Evolutionary conservation across 2,888 invertebrate genomes (phyloP).

Genomic region (Dilophus febrilis): DNA sequence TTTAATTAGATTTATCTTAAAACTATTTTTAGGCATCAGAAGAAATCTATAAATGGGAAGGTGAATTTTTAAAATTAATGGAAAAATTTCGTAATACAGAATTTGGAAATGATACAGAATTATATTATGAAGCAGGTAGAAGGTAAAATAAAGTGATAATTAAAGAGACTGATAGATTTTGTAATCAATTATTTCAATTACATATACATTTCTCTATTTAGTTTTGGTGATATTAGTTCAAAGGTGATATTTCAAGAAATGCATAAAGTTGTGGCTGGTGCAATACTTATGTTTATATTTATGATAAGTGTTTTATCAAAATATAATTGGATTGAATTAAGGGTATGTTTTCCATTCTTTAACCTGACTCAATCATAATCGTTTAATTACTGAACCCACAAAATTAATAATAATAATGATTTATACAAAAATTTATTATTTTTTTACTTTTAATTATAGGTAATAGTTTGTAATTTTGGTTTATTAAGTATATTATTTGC

Average conservation of each 20-base stretch:
- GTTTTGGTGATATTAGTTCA: constrained; percentile 60
- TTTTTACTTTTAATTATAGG: constrained; percentile 25
- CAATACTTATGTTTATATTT: constrained; percentile 54
- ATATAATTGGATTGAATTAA: constrained; percentile 55
- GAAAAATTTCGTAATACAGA: constrained; percentile 21
- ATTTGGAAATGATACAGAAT: constrained; percentile 23
- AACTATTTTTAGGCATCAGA: constrained; percentile 32
- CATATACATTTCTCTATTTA: too few relatives aligned
- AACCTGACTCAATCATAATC: too few relatives aligned
- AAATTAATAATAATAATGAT: too few relatives aligned
- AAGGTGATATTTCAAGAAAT: constrained; percentile 55
- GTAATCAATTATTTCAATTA: too few relatives aligned
- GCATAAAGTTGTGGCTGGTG: constrained; percentile 48
- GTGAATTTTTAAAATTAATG: constrained; percentile 35
- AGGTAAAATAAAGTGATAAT: constrained; percentile 26
- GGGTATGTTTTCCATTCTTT: constrained; percentile 29
- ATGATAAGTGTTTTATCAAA: constrained; percentile 55
- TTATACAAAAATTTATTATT: too few relatives aligned
- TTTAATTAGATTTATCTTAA: too few relatives aligned
- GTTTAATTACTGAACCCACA: too few relatives aligned
- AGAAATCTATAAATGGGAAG: constrained; percentile 42
- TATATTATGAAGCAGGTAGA: constrained; percentile 43
- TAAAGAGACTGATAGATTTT: not conserved
- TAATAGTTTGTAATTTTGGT: constrained; percentile 49
- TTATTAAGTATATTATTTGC: constrained; percentile 56